phyloP scores from a whole-genome alignment of 2,113 vertebrate genomes.

The Vireo altiloquus region DNA sequence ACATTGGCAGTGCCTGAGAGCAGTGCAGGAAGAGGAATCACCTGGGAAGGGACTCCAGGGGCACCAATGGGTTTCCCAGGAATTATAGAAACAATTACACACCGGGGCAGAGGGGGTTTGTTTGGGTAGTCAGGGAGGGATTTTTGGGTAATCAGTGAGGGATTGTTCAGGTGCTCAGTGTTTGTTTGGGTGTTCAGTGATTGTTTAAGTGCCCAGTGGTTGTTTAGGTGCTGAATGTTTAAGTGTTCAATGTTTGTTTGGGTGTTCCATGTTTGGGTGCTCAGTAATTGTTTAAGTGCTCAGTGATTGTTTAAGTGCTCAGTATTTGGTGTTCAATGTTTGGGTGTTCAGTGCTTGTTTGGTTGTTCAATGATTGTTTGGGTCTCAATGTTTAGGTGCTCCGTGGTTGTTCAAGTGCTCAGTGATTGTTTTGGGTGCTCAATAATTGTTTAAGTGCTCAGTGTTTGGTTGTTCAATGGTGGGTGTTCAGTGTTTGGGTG shows the following conservation, averaged over 20 bases:
- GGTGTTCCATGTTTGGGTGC: background rate
- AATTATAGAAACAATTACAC: no score
- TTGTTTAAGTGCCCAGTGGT: background rate
- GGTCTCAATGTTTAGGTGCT: no score
- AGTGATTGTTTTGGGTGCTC: no score
- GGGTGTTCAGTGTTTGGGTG: no score
- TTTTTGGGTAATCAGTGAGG: fast-evolving
- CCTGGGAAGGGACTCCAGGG: background rate
- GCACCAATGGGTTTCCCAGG: background rate
- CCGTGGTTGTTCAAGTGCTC: no score
- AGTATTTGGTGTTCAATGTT: background rate
- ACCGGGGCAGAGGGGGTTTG: no score
- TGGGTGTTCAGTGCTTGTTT: background rate
- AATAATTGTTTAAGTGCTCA: no score
- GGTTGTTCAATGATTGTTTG: background rate
- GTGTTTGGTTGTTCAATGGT: no score
- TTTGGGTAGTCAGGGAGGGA: no score
- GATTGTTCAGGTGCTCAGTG: no score
- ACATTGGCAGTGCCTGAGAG: background rate
- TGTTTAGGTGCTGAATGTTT: background rate
- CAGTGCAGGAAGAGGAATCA: fast-evolving
- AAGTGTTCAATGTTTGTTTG: background rate
- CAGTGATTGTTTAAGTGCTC: background rate
- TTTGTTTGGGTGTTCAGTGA: background rate
- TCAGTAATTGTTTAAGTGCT: background rate